A percentile compares a stretch with the other conserved stretches of the same genome.
phyloP scores from a whole-genome alignment of 2,888 invertebrate genomes.

The Yponomeuta evonymella region DNA sequence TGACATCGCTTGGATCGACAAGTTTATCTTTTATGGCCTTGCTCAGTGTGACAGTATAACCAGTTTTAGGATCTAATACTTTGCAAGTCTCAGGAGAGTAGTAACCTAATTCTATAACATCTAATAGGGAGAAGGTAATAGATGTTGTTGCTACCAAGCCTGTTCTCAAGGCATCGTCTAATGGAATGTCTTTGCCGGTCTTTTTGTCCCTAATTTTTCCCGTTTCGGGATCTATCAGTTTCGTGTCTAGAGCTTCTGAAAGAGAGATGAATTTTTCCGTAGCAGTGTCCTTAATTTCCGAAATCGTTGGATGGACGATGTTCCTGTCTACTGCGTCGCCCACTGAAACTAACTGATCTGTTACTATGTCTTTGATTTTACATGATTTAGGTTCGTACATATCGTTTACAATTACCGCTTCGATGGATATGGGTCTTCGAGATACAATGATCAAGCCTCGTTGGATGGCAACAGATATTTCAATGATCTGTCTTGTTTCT shows the following conservation, averaged over 20 bases:
- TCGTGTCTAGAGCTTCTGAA: constrained; percentile 82
- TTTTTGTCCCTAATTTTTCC: constrained; percentile 85
- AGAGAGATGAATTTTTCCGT: constrained; percentile 83
- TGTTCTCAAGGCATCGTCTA: constrained; percentile 82
- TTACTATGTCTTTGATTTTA: constrained; percentile 82
- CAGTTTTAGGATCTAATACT: constrained; percentile 86
- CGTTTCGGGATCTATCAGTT: constrained; percentile 80
- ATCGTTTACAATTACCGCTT: constrained; percentile 83
- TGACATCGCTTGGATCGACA: constrained; percentile 82
- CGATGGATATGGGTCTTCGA: constrained; percentile 84
- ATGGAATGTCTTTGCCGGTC: constrained; percentile 80
- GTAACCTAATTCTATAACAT: constrained; percentile 85
- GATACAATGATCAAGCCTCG: constrained; percentile 82
- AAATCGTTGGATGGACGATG: constrained; percentile 87
- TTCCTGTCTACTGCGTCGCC: constrained; percentile 86
- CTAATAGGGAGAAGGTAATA: constrained; percentile 82
- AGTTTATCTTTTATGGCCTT: constrained; percentile 84
- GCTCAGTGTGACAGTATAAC: constrained; percentile 82
- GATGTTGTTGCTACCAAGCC: constrained; percentile 83
- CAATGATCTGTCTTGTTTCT: constrained; percentile 80
- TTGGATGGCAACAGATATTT: constrained; percentile 82
- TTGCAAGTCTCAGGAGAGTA: constrained; percentile 84
- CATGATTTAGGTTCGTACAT: constrained; percentile 82
- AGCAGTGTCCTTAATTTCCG: constrained; percentile 86
- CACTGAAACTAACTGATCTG: constrained; percentile 82